These are phyloP conservation scores for Neosalanx taihuensis DNA, from an alignment of 2,797 vertebrate genomes.

Conservation along the genomic window DNA sequence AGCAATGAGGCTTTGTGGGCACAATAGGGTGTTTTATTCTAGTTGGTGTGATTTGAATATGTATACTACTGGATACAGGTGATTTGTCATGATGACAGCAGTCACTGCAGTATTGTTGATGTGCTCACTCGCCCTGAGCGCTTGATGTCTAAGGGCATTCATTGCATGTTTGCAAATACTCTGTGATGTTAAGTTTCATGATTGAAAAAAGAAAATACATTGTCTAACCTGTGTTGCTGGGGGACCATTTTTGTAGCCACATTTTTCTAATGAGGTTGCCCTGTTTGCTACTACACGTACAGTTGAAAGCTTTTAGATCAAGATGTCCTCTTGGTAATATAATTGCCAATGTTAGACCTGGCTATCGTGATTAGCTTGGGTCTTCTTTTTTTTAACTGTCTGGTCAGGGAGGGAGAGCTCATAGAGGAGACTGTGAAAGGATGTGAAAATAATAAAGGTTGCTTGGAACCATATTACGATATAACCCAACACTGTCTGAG, in stretches of 20 bases:
- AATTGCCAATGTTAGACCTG: too few relatives aligned
- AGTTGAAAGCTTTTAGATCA: neutral
- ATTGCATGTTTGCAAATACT: neutral
- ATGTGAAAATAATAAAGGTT: too few relatives aligned
- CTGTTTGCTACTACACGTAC: neutral
- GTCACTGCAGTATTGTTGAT: constrained; percentile 27
- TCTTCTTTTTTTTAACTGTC: too few relatives aligned
- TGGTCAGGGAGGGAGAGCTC: too few relatives aligned
- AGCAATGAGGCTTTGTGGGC: neutral
- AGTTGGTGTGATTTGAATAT: constrained; percentile 29
- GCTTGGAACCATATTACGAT: too few relatives aligned
- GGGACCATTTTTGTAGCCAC: neutral
- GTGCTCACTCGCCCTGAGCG: constrained; percentile 35
- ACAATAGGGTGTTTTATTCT: constrained; percentile 21
- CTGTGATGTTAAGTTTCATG: neutral
- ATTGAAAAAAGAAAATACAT: neutral
- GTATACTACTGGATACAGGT: constrained; percentile 24
- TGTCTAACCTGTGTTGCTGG: neutral
- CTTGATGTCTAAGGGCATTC: neutral
- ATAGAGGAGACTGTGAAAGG: too few relatives aligned
- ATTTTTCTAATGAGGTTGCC: neutral
- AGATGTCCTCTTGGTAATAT: neutral
- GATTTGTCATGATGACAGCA: constrained; percentile 46
- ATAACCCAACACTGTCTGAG: neutral
- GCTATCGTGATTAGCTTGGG: too few relatives aligned